Evolutionary conservation across 2,888 invertebrate species (phyloP), one percentile per base, ranked within the genome.

Genomic region (Tachina grossa): DNA sequence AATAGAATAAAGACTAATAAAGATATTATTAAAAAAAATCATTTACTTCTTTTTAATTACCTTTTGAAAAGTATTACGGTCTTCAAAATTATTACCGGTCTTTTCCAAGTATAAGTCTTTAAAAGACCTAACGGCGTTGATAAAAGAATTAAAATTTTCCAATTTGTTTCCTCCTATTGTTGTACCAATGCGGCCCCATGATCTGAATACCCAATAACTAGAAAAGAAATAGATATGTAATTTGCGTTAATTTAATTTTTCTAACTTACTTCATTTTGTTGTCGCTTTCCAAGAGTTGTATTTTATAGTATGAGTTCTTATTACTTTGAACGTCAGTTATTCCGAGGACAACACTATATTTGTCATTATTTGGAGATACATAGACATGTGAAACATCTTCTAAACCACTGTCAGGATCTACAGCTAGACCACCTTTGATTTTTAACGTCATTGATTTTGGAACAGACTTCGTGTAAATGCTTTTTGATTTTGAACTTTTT

Each of bases 151-250:
- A 88, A 93, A 93, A 0, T 90, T 87, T 43, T 96, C 95, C 2
- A 95, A 87, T 90, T 96, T 96, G 41, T 92, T 94, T 16, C 95
- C 95, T 8, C 99, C 99, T 89, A 98, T 97, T 0, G 96, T 96
- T 0, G 99, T 99, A 6, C 99, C 99, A 88, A 99, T 98, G 82
- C 99, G 95, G 13, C 99, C 99, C 99, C 99, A 99, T 0, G 98
- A 94, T 16, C 98, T 95, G 93, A 97, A 98, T 41, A 98, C 90
- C 95, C 96, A 97, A 92, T 94, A 96, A 85, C 95, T 95, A 83
- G 5, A 87, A 82, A 13, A 53, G 14, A 41, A 41, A 47, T 51
- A 74, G n/a, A 41, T 11, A 53, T 8, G 22, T 31, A 43, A 4
- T 51, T 22, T 3, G 14, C 41, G 41, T 39, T 47, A 14, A n/a